Percentiles rank a stretch among this genome's conserved stretches.
phyloP scores from a whole-genome alignment of 2,888 invertebrate genomes.

The Acrocera orbiculus region DNA sequence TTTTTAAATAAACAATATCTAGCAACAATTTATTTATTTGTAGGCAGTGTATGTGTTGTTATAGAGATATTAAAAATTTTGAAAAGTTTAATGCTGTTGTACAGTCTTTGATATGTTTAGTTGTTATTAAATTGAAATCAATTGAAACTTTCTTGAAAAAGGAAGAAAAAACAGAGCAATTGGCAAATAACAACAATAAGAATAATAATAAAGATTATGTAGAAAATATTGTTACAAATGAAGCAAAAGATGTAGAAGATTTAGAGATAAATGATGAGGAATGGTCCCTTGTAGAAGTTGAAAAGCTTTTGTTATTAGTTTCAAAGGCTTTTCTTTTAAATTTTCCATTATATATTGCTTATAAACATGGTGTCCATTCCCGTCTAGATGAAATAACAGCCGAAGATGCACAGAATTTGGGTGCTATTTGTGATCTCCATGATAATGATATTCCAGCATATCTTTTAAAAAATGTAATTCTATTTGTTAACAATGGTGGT shows the following conservation, averaged over 20 bases:
- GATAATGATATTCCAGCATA: slow-evolving; percentile 87
- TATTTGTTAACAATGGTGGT: slow-evolving; percentile 83
- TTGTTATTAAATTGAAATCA: slow-evolving; percentile 65
- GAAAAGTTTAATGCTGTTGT: slow-evolving; percentile 78
- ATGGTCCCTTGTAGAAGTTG: slow-evolving; percentile 71
- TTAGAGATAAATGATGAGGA: slow-evolving; percentile 22
- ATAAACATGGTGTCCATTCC: slow-evolving; percentile 65
- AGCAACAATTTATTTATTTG: slow-evolving; percentile 5
- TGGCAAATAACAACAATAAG: slow-evolving; percentile 11
- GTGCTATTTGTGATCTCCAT: slow-evolving; percentile 65
- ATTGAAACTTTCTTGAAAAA: no score
- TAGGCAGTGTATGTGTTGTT: slow-evolving; percentile 92
- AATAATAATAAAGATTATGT: slow-evolving; percentile 5
- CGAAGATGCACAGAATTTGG: slow-evolving; percentile 48
- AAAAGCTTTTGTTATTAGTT: slow-evolving; percentile 71
- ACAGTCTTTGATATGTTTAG: slow-evolving; percentile 69
- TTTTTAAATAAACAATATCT: no score
- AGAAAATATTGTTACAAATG: background rate
- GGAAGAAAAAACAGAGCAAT: slow-evolving; percentile 29
- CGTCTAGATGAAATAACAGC: slow-evolving; percentile 67
- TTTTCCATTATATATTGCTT: slow-evolving; percentile 75
- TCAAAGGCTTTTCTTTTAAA: slow-evolving; percentile 79
- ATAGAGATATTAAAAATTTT: slow-evolving; percentile 80
- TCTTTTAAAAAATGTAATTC: slow-evolving; percentile 76
- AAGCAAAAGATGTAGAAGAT: slow-evolving; percentile 7